Percentiles rank a stretch among this genome's conserved stretches.
phyloP scores from a whole-genome alignment of 2,797 vertebrate species.

The Pelodytes ibericus region DNA sequence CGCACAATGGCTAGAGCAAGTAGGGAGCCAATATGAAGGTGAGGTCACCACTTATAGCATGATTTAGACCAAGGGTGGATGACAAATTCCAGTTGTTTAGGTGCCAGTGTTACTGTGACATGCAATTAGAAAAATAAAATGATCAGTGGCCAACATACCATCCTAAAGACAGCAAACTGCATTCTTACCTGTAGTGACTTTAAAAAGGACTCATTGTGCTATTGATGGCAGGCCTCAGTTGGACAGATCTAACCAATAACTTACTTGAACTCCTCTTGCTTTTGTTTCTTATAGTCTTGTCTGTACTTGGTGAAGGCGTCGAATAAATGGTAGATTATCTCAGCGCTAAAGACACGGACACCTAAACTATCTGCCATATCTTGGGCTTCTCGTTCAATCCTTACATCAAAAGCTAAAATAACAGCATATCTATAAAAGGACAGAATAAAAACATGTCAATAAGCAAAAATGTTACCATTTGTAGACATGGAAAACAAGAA shows the following conservation, averaged over 20 bases:
- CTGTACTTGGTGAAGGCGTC: slow-evolving; percentile 97
- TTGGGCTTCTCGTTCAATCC: slow-evolving; percentile 93
- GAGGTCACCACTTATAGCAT: too few relatives aligned
- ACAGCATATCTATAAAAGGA: slow-evolving; percentile 81
- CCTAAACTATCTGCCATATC: slow-evolving; percentile 96
- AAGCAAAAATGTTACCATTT: background rate
- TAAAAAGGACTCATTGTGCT: too few relatives aligned
- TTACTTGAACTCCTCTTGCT: slow-evolving; percentile 98
- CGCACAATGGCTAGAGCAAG: too few relatives aligned
- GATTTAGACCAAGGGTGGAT: too few relatives aligned
- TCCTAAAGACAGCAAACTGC: too few relatives aligned
- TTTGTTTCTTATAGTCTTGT: slow-evolving; percentile 97
- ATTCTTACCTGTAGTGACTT: too few relatives aligned
- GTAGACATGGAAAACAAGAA: background rate
- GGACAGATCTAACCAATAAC: slow-evolving; percentile 59
- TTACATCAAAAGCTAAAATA: slow-evolving; percentile 95
- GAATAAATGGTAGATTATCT: slow-evolving; percentile 98
- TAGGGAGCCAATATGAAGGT: too few relatives aligned
- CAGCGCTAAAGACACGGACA: slow-evolving; percentile 92
- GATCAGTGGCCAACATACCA: too few relatives aligned
- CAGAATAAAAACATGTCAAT: background rate
- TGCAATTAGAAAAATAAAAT: too few relatives aligned
- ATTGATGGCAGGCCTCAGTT: too few relatives aligned
- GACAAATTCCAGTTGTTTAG: too few relatives aligned
- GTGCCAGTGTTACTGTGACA: too few relatives aligned